phyloP scores from a whole-genome alignment of 1,140 invertebrate genomes.

The Aphis craccivora region DNA sequence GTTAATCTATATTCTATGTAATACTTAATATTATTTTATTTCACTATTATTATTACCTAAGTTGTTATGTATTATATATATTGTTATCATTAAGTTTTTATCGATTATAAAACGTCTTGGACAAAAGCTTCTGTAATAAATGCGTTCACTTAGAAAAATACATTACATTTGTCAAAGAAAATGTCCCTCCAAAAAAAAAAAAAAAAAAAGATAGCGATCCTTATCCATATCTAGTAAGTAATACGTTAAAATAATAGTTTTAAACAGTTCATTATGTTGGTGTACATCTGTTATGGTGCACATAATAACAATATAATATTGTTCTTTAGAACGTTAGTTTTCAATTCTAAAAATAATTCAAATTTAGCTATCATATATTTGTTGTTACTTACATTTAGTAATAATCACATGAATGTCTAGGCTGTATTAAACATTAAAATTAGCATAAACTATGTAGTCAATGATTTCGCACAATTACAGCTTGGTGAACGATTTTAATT shows the following conservation, averaged over 20 bases:
- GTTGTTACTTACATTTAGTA: too few relatives aligned
- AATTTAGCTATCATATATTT: too few relatives aligned
- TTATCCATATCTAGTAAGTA: neutral
- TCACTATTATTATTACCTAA: neutral
- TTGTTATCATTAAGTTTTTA: neutral
- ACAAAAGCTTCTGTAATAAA: neutral
- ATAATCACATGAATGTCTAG: too few relatives aligned
- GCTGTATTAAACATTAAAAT: too few relatives aligned
- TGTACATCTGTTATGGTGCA: neutral
- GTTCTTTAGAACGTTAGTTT: neutral
- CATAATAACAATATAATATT: neutral
- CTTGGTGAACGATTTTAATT: neutral
- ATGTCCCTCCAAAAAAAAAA: neutral
- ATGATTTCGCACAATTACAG: neutral
- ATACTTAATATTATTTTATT: neutral
- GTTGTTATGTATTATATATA: neutral
- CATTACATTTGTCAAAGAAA: neutral
- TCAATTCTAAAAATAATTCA: neutral
- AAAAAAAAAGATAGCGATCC: too few relatives aligned
- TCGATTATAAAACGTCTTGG: neutral
- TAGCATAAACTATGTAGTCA: neutral
- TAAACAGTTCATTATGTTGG: neutral
- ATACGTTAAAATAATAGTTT: neutral
- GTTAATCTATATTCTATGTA: neutral
- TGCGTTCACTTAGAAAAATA: neutral